phyloP scores from a whole-genome alignment of 2,113 vertebrate species.

The Silurus meridionalis region DNA sequence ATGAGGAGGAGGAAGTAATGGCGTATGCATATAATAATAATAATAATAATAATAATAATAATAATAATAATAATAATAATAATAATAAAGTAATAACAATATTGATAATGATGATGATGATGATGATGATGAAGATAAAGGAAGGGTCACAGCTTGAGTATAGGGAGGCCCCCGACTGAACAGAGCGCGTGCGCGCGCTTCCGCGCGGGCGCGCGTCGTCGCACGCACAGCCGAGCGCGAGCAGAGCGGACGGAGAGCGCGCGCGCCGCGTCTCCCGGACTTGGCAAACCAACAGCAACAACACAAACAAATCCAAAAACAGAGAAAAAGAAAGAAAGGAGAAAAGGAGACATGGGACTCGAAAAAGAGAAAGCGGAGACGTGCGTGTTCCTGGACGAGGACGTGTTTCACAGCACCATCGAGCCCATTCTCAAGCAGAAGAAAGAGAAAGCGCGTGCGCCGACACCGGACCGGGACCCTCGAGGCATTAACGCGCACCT shows the following conservation, averaged over 20 bases:
- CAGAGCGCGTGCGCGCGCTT: not conserved
- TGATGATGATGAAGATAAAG: too few species aligned
- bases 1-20: not conserved
- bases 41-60: too few species aligned
- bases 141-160: too few species aligned
- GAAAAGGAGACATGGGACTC: constrained; percentile 76
- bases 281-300: not conserved
- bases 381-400: constrained; percentile 83
- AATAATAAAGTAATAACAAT: too few species aligned
- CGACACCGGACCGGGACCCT: constrained; percentile 76
- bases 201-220: constrained; percentile 19
- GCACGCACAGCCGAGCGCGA: constrained; percentile 5
- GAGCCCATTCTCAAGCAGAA: constrained; percentile 70
- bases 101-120: too few species aligned
- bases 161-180: too few species aligned
- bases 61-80: too few species aligned
- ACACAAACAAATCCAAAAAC: not conserved
- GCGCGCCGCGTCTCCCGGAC: constrained; percentile 17
- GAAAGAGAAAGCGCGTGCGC: constrained; percentile 60
- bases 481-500: constrained; percentile 79
- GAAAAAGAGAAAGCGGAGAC: constrained; percentile 83
- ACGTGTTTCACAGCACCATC: constrained; percentile 76
- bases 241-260: not conserved
- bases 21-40: not conserved
- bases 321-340: not conserved